Evolutionary conservation across 2,888 invertebrate genomes (phyloP).

Genomic region (Lagria hirta): DNA sequence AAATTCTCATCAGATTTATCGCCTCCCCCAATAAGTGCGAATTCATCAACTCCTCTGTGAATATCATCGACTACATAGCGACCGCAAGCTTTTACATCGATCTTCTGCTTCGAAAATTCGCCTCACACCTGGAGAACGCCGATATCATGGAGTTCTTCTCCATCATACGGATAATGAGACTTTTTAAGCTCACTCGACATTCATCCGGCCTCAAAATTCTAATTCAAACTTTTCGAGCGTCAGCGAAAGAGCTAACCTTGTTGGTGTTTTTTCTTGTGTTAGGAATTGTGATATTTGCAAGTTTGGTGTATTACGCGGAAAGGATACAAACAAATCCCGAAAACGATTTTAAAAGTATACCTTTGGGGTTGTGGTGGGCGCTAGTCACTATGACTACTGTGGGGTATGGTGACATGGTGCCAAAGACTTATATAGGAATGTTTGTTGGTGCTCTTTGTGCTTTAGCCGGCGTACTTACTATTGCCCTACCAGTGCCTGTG

Average conservation of each 20-base stretch:
- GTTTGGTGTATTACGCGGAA: conserved; percentile 97
- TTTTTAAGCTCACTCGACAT: conserved; percentile 95
- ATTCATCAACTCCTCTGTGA: conserved; percentile 92
- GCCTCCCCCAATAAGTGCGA: conserved; percentile 92
- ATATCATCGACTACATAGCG: conserved; percentile 98
- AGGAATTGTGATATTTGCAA: conserved; percentile 97
- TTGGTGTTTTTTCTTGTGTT: conserved; percentile 97
- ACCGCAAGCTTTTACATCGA: conserved; percentile 98
- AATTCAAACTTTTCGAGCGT: conserved; percentile 96
- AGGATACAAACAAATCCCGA: conserved; percentile 87
- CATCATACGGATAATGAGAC: conserved; percentile 95
- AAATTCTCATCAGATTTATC: conserved; percentile 82
- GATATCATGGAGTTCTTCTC: conserved; percentile 97
- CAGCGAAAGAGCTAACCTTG: conserved; percentile 93
- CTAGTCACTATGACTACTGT: conserved; percentile 99
- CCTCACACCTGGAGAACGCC: conserved; percentile 89
- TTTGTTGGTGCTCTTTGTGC: conserved; percentile 98
- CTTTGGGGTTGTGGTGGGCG: conserved; percentile 98
- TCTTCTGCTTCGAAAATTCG: conserved; percentile 84
- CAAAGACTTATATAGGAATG: conserved; percentile 98
- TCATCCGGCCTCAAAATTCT: conserved; percentile 97
- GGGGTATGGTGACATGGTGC: conserved; percentile 98
- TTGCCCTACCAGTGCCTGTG: conserved; percentile 98
- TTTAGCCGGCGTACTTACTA: conserved; percentile 96
- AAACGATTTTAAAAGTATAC: conserved; percentile 98